Base-by-base conservation (phyloP, 2,888 invertebrate species). In the Lydus trimaculatus region DNA sequence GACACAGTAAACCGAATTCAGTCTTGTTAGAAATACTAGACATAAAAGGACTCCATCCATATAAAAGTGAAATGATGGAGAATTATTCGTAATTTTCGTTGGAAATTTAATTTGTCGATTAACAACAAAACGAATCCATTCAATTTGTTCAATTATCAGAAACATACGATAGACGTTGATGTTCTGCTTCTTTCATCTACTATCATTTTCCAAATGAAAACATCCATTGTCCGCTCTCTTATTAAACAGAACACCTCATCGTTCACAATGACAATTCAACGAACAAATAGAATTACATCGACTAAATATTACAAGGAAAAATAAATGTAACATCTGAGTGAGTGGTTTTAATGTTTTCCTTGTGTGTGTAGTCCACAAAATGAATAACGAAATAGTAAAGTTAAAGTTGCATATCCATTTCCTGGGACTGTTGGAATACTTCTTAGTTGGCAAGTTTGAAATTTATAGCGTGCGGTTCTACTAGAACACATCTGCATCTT, bases 121-220 rank as follows among this genome's bases (percentile, higher is more conserved):
- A 66, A 63, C 28, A 17, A 43, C 7, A n/a, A 8, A 66, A 70
- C 66, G 69, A 74, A 63, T 72, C 72, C 67, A 74, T 74, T 74
- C 71, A 72, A 70, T 72, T 74, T 74, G 71, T 71, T 71, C 72
- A 74, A 72, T 73, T 72, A 72, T 69, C 66, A 69, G 66, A 60
- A 60, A 64, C 43, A 58, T 1, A n/a, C 17, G 3, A 25, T 13
- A 62, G 43, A 64, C 64, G 64, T 17, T 56, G 17, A n/a, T n/a
- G 64, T 64, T 61, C 58, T 64, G n/a, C n/a, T n/a, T 61, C 64
- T 68, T 65, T 68, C 68, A 64, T 68, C 65, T 65, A 59, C 68
- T 65, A 61, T 62, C 43, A 56, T 56, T 56, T 56, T 56, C 56
- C 56, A 15, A 11, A 9, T 25, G 56, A 15, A 25, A 23, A 56